phyloP scores from a whole-genome alignment of 2,797 vertebrate genomes.

The Chromobotia macracanthus region DNA sequence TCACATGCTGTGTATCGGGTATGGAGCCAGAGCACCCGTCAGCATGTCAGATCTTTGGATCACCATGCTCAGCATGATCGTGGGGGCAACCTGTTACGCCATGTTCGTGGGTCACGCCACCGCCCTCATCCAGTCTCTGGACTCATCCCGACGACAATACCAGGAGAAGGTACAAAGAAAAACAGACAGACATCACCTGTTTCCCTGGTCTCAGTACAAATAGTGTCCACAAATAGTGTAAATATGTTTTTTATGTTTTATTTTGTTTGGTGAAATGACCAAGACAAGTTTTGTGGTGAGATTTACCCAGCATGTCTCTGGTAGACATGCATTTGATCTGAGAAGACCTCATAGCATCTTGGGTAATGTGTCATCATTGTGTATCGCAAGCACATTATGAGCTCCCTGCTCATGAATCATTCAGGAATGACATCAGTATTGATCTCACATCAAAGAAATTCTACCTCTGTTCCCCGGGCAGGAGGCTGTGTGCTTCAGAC shows the following conservation, averaged over 20 bases:
- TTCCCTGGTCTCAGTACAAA: too few species aligned
- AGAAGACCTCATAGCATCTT: conserved; percentile 5
- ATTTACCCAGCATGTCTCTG: background rate
- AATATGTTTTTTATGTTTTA: too few species aligned
- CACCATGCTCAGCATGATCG: conserved; percentile 98
- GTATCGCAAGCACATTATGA: conserved; percentile 41
- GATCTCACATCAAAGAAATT: conserved; percentile 34
- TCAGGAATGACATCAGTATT: conserved; percentile 33
- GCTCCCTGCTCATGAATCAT: conserved; percentile 44
- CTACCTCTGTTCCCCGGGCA: conserved; percentile 1
- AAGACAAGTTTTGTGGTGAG: background rate
- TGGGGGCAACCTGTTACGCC: conserved; percentile 96
- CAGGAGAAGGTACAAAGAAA: conserved; percentile 90
- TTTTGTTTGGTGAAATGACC: background rate
- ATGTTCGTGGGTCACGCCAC: conserved; percentile 98
- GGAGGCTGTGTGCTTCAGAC: background rate
- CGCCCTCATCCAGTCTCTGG: conserved; percentile 94
- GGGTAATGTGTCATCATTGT: conserved; percentile 29
- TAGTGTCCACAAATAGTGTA: too few species aligned
- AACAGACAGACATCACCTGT: background rate
- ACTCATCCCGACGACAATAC: conserved; percentile 93
- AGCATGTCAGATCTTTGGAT: conserved; percentile 99
- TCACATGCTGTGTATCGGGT: conserved; percentile 97
- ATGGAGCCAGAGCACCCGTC: conserved; percentile 92
- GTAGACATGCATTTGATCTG: background rate